Percentiles rank a stretch among this genome's conserved stretches.
phyloP scores from a whole-genome alignment of 2,113 vertebrate genomes.

The Spermophilus dauricus region DNA sequence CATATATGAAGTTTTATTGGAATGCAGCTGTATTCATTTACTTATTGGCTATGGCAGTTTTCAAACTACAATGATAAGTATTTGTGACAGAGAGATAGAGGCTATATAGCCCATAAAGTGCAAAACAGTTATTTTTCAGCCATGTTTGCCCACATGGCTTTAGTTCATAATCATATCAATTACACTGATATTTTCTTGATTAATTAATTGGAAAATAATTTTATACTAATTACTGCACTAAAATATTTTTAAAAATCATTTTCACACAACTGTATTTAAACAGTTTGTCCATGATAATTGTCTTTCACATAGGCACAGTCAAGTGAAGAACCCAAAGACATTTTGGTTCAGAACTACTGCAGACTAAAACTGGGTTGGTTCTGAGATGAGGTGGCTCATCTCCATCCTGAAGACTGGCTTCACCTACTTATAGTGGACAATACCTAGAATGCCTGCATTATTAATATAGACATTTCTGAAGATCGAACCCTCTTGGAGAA shows the following conservation, averaged over 20 bases:
- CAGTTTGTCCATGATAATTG: background rate
- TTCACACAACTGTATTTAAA: background rate
- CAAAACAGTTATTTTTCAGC: conserved; percentile 7
- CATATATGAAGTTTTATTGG: background rate
- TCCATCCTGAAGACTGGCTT: background rate
- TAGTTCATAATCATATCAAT: background rate
- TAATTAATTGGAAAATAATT: background rate
- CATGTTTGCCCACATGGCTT: background rate
- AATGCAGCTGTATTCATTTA: background rate
- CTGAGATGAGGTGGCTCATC: background rate
- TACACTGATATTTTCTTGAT: background rate
- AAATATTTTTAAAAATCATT: background rate
- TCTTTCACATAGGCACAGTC: background rate
- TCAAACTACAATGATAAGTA: background rate
- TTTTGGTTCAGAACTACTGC: background rate
- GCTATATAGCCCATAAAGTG: background rate
- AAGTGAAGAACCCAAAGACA: background rate
- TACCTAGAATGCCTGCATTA: background rate
- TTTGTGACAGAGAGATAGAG: background rate
- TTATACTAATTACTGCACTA: background rate
- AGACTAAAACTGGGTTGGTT: background rate
- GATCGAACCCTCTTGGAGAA: background rate
- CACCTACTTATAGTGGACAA: background rate
- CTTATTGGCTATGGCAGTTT: background rate
- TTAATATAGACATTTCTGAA: background rate